Conservation (phyloP, 2,888 invertebrate genomes). For the Hypsopygia costalis region DNA sequence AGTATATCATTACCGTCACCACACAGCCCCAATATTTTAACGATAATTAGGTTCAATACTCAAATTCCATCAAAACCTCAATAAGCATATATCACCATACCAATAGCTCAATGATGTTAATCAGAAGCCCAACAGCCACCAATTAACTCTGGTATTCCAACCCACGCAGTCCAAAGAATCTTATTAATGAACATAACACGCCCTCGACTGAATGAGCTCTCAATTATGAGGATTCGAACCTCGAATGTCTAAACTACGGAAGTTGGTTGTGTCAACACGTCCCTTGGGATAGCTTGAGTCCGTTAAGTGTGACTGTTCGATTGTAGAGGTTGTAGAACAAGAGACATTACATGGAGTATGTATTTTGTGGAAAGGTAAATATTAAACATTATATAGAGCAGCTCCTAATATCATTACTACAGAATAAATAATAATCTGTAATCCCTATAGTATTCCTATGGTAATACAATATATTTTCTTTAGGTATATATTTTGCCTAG, state of each 20-base stretch:
- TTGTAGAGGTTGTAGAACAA: background rate
- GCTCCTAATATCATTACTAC: no score
- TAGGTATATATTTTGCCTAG: no score
- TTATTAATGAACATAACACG: slow-evolving; percentile 18
- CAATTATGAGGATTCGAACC: slow-evolving; percentile 11
- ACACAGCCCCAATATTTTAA: no score
- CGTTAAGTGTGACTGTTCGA: background rate
- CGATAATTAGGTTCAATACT: no score
- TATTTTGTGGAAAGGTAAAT: no score
- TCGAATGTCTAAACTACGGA: slow-evolving; percentile 2
- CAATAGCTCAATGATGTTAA: background rate
- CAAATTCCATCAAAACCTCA: no score
- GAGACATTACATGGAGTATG: no score
- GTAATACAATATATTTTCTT: no score
- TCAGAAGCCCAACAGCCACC: background rate
- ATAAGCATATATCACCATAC: background rate
- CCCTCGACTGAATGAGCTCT: slow-evolving; percentile 14
- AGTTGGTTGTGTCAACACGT: slow-evolving; percentile 17
- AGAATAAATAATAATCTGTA: no score
- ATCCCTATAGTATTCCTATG: no score
- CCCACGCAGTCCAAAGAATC: slow-evolving; percentile 11
- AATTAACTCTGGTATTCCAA: slow-evolving; percentile 2
- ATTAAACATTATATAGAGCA: no score
- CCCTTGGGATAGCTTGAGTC: background rate
- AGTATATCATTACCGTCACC: no score